Conservation (phyloP, 2,888 invertebrate genomes). For the Hoplodrina ambigua region DNA sequence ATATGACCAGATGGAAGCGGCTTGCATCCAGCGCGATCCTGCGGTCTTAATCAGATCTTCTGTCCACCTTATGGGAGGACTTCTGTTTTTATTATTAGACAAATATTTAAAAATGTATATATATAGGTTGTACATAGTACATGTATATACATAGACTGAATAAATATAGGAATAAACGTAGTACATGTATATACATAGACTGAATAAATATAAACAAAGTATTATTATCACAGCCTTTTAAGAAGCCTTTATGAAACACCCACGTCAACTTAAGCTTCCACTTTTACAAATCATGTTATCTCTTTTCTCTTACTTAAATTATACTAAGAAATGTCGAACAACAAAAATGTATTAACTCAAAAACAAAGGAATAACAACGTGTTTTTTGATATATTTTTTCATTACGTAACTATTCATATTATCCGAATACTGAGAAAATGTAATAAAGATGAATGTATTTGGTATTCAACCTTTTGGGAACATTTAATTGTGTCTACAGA, state of each 20-base stretch:
- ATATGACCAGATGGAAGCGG: too few relatives aligned
- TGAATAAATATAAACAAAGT: too few relatives aligned
- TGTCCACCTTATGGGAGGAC: too few relatives aligned
- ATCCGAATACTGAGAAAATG: constrained; percentile 8
- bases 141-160: too few relatives aligned
- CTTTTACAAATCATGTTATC: constrained; percentile 11
- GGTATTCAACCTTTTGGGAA: constrained; percentile 26
- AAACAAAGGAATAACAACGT: neutral
- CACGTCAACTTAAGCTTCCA: neutral
- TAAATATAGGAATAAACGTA: too few relatives aligned
- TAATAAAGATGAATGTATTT: constrained; percentile 18
- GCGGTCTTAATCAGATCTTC: too few relatives aligned
- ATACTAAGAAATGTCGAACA: constrained; percentile 12
- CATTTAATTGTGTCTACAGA: constrained; percentile 34
- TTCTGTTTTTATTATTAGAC: too few relatives aligned
- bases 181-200: too few relatives aligned
- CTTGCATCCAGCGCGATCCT: too few relatives aligned
- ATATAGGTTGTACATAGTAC: too few relatives aligned
- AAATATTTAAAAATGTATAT: too few relatives aligned
- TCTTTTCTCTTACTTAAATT: constrained; percentile 7
- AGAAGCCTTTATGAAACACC: constrained; percentile 1
- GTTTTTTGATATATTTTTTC: neutral
- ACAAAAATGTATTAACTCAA: neutral
- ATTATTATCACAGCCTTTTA: neutral
- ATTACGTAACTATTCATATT: constrained; percentile 7